Evolutionary conservation across 2,888 invertebrate genomes (phyloP).

Genomic region (Aphidoletes aphidimyza): DNA sequence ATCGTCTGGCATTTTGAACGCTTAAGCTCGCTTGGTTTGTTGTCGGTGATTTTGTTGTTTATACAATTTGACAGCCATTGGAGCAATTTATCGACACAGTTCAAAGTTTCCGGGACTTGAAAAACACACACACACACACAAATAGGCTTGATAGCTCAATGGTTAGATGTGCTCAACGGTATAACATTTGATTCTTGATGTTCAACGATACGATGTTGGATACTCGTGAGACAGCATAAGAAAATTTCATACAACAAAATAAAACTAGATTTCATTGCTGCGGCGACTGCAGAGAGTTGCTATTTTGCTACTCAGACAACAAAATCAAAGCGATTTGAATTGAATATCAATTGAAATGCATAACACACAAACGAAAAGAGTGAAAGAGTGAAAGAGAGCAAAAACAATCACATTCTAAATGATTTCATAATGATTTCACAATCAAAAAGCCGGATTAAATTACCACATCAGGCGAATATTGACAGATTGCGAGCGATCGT

Average conservation of each 20-base stretch:
- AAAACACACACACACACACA: neutral
- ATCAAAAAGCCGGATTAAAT: constrained; percentile 27
- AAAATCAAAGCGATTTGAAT: too few relatives aligned
- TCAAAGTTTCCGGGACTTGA: constrained; percentile 21
- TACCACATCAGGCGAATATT: constrained; percentile 43
- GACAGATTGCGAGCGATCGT: constrained; percentile 33
- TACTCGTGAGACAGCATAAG: too few relatives aligned
- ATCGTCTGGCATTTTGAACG: constrained; percentile 35
- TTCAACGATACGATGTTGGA: too few relatives aligned
- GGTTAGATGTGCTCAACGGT: too few relatives aligned
- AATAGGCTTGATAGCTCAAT: too few relatives aligned
- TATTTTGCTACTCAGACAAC: too few relatives aligned
- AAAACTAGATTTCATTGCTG: neutral
- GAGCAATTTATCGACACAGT: constrained; percentile 34
- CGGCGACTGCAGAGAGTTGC: neutral
- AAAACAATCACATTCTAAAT: constrained; percentile 37
- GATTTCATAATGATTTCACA: constrained; percentile 48
- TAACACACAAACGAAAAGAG: neutral
- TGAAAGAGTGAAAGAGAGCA: neutral
- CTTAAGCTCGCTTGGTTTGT: neutral
- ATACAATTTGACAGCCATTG: neutral
- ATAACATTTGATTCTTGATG: too few relatives aligned
- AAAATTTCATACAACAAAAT: too few relatives aligned
- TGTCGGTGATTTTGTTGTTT: neutral
- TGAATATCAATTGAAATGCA: too few relatives aligned